Base-by-base conservation (phyloP, 2,888 invertebrate genomes). In the Oscheius sp. region DNA sequence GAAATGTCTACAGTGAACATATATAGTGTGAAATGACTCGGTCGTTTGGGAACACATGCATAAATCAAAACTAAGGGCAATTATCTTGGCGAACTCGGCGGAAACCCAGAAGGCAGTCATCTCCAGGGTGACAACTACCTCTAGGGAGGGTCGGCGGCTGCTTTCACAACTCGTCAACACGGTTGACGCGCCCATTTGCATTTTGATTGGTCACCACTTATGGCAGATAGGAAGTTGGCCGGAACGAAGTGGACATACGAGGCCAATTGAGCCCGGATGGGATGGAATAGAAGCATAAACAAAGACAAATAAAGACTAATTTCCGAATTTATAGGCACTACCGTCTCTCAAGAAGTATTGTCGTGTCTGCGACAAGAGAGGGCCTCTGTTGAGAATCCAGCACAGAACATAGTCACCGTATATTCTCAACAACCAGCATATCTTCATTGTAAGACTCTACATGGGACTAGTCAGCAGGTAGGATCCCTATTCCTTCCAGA, bases 351-450 rank as follows among this genome's bases (percentile, higher is more conserved):
- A 47, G 76, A 74, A 47, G 70, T 73, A 45, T 68, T 80, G 67
- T 70, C 69, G 8, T 80, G 80, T 50, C 62, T 80, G n/a, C 67
- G 73, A 20, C 76, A 77, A 62, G 80, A 80, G 51, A 61, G 76
- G 17, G 71, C 77, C 8, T 54, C 68, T 8, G 44, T 71, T 12
- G 80, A 77, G 51, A 73, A 71, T 54, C 77, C 75, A 2, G 51
- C 69, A 8, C 70, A 70, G 45, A 72, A 70, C 12, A 68, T 73
- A 9, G 73, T 82, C 22, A 71, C 71, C 4, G 81, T 82, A 26
- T 62, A 69, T 17, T 80, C 80, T 30, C 77, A 79, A 54, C 78
- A 80, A 51, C 84, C 84, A 8, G 84, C 84, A 3, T 84, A 84
- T 70, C 68, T 84, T 36, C 84, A 84, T 68, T 84, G 84, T 62